Conservation (phyloP, 2,797 vertebrate genomes). For the Hyperoplus immaculatus region DNA sequence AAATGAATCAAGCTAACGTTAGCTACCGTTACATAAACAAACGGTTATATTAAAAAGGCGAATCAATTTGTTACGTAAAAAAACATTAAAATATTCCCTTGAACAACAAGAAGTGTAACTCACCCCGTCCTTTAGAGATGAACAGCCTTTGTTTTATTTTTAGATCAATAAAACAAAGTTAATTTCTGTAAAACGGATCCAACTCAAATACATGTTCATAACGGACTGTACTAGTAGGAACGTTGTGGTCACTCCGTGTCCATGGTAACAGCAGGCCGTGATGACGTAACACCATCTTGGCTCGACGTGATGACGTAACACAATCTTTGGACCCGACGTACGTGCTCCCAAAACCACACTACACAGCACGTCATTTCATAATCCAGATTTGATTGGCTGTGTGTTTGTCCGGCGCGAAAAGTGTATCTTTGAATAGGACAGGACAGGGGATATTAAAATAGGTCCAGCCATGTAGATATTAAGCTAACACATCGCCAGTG, state of each 20-base stretch:
- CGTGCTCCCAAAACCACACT: no score
- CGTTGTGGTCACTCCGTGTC: not conserved
- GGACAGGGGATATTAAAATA: no score
- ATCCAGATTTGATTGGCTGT: no score
- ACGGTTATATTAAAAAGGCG: not conserved
- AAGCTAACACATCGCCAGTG: no score
- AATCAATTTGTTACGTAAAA: not conserved
- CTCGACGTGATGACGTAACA: not conserved
- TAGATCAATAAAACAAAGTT: not conserved
- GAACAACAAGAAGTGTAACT: not conserved
- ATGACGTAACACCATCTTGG: not conserved
- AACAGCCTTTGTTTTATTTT: not conserved
- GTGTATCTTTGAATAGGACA: no score
- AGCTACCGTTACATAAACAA: not conserved
- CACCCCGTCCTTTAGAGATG: not conserved
- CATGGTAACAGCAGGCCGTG: slow-evolving; percentile 23
- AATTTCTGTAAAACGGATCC: not conserved
- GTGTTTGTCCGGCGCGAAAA: no score
- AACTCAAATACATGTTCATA: not conserved
- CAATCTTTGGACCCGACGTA: no score
- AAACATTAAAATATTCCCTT: not conserved
- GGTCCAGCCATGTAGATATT: no score
- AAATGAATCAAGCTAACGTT: not conserved
- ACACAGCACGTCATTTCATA: no score
- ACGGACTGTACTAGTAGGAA: no score